Evolutionary conservation across 2,797 vertebrate species (phyloP).

Genomic region (Bradypodion pumilum): DNA sequence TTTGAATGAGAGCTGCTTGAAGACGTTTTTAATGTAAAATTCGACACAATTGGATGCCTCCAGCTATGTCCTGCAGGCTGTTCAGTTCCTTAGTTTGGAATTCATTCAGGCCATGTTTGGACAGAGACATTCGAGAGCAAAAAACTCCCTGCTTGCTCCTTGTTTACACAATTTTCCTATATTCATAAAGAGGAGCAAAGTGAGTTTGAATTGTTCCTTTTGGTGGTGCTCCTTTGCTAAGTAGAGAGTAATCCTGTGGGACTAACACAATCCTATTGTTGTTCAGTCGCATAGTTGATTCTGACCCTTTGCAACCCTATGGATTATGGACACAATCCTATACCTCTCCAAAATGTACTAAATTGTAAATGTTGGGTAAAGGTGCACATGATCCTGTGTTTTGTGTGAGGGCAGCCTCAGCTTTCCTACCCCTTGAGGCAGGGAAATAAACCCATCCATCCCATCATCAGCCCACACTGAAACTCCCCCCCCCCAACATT

Average conservation of each 20-base stretch:
- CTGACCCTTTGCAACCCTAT: too few relatives aligned
- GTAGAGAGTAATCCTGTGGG: not conserved
- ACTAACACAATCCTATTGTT: not conserved
- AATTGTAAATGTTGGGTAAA: not conserved
- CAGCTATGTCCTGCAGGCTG: not conserved
- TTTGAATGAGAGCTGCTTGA: not conserved
- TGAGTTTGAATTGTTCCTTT: not conserved
- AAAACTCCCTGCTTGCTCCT: not conserved
- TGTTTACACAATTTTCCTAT: not conserved
- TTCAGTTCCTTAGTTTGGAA: not conserved
- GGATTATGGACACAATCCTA: not conserved
- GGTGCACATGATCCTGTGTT: not conserved
- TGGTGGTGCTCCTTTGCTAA: not conserved
- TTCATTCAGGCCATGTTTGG: not conserved
- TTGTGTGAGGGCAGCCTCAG: too few relatives aligned
- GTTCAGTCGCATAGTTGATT: too few relatives aligned
- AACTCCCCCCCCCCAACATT: too few relatives aligned
- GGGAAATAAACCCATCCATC: too few relatives aligned
- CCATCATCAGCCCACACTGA: too few relatives aligned
- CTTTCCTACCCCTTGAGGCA: not conserved
- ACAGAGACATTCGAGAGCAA: not conserved
- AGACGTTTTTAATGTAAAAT: not conserved
- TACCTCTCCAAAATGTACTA: not conserved
- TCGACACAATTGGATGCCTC: not conserved
- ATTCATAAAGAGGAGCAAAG: not conserved